These are phyloP conservation scores for rabbit (Oryctolagus cuniculus) DNA, from an alignment of 2,113 vertebrate species.

Conservation along the genomic window DNA sequence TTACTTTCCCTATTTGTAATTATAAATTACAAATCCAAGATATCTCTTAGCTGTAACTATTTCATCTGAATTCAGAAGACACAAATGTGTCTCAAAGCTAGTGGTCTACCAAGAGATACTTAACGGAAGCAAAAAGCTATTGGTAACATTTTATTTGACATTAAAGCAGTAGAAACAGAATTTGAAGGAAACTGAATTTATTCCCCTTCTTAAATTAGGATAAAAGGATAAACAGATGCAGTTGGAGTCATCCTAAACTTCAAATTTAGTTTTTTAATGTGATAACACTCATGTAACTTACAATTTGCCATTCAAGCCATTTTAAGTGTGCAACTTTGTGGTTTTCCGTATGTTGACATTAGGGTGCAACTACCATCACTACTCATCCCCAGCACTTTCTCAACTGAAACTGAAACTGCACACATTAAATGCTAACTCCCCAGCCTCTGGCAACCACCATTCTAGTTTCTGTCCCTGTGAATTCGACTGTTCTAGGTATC, in stretches of 20 bases:
- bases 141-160: neutral
- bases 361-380: neutral
- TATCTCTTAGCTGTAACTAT: neutral
- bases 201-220: neutral
- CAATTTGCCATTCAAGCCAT: constrained; percentile 6
- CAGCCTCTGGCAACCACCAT: neutral
- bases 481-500: neutral
- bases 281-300: neutral
- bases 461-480: neutral
- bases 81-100: neutral
- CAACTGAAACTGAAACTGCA: neutral
- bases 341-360: neutral
- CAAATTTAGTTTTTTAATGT: neutral
- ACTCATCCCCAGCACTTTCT: neutral
- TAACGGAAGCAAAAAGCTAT: neutral
- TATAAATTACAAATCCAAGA: constrained; percentile 29
- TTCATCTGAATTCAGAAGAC: constrained; percentile 45
- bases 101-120: neutral
- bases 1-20: neutral
- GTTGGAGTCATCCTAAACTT: neutral
- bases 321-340: neutral
- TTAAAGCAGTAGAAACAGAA: neutral
- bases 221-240: neutral
- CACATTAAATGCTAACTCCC: neutral
- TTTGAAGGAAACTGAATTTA: neutral